Evolutionary conservation across 2,113 vertebrate species (phyloP).

Genomic region (Donacobius atricapilla): DNA sequence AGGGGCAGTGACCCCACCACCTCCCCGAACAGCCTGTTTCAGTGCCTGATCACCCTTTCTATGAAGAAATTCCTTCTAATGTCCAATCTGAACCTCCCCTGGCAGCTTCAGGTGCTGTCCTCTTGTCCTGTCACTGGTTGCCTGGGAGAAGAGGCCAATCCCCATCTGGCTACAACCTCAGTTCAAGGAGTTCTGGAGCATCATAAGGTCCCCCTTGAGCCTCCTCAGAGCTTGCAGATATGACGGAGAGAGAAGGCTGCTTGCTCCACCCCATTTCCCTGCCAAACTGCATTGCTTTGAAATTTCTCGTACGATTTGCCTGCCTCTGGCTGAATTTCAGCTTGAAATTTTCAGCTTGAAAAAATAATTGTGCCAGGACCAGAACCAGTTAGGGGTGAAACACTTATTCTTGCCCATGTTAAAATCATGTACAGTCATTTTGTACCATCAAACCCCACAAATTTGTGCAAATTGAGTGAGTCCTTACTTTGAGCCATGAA

Average conservation of each 20-base stretch:
- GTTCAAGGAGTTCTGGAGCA: neutral
- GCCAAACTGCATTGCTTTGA: neutral
- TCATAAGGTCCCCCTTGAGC: neutral
- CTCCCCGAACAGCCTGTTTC: neutral
- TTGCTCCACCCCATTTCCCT: neutral
- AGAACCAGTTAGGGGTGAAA: neutral
- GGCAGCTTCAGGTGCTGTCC: neutral
- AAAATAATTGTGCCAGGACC: neutral
- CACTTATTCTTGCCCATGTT: neutral
- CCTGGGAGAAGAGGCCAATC: neutral
- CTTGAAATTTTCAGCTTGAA: neutral
- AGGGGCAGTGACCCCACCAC: neutral
- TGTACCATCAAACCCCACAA: neutral
- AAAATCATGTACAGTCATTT: fast-evolving
- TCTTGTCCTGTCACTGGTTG: fast-evolving
- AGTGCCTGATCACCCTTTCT: neutral
- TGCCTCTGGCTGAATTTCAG: neutral
- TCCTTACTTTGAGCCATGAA: neutral
- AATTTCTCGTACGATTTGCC: neutral
- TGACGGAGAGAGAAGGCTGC: neutral
- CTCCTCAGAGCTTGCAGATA: neutral
- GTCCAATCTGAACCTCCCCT: neutral
- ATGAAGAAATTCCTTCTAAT: neutral
- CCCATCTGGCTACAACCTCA: neutral
- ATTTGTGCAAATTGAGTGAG: neutral